phyloP scores from a whole-genome alignment of 2,797 vertebrate genomes.

The Spinibarbus caldwelli region DNA sequence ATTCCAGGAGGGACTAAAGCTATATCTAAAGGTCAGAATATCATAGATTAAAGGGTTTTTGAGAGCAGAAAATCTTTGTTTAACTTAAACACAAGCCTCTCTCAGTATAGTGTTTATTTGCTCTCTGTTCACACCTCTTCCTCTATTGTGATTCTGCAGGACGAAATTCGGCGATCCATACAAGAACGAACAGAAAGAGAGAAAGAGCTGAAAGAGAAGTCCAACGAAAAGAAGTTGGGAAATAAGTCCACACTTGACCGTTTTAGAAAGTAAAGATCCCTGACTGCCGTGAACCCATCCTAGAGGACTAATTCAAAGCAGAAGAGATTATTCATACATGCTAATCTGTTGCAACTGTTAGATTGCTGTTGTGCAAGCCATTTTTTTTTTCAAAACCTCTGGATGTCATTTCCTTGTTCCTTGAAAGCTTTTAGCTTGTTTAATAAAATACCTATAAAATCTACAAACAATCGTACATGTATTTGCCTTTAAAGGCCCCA shows the following conservation, averaged over 20 bases:
- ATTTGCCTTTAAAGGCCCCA: not conserved
- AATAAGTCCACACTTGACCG: conserved; percentile 81
- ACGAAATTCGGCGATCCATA: conserved; percentile 75
- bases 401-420: not conserved
- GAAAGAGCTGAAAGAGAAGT: conserved; percentile 56
- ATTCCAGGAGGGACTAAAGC: not conserved
- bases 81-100: not conserved
- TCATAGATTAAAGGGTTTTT: not conserved
- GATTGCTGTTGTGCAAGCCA: too few species aligned
- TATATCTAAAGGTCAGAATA: not conserved
- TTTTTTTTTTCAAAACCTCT: not conserved
- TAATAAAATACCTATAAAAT: not conserved
- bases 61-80: not conserved
- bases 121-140: not conserved
- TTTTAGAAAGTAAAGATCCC: conserved; percentile 77
- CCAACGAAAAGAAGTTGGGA: conserved; percentile 44
- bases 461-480: not conserved
- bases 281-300: not conserved
- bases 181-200: conserved; percentile 68
- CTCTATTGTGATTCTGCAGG: conserved; percentile 67
- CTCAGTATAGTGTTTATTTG: not conserved
- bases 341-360: not conserved
- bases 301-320: not conserved
- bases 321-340: not conserved
- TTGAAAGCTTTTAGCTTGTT: not conserved